Conservation (phyloP, 1,140 invertebrate genomes). For the Magallana gigas region DNA sequence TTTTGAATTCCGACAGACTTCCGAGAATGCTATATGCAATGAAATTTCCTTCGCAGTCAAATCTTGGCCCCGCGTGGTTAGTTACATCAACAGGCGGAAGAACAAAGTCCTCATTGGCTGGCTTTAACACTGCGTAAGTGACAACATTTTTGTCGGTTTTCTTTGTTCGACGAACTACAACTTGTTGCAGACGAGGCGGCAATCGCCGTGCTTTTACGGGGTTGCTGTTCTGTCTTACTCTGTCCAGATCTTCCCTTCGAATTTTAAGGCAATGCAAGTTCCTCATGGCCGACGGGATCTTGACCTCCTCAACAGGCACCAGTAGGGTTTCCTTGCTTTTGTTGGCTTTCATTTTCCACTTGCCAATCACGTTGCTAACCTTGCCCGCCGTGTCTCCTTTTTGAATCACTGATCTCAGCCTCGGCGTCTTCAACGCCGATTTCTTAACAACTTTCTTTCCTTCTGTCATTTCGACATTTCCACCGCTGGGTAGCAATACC, state of each 20-base stretch:
- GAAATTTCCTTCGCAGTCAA: slow-evolving; percentile 43
- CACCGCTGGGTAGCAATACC: neutral
- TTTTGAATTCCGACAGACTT: slow-evolving; percentile 47
- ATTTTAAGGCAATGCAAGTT: neutral
- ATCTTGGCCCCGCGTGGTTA: slow-evolving; percentile 52
- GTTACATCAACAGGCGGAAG: neutral
- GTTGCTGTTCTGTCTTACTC: neutral
- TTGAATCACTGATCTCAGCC: neutral
- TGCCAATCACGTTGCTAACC: neutral
- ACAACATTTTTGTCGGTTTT: neutral
- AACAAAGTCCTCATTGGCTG: neutral
- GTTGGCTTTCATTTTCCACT: neutral
- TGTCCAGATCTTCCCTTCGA: neutral
- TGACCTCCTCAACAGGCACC: neutral
- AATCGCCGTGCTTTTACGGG: neutral
- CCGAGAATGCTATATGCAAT: slow-evolving; percentile 53
- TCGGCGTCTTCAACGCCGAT: neutral
- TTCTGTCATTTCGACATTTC: neutral
- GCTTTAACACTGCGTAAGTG: neutral
- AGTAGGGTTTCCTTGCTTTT: neutral
- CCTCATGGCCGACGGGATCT: neutral
- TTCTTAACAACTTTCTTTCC: neutral
- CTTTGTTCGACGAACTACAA: neutral
- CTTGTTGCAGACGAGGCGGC: neutral
- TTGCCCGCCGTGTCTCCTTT: neutral